Percentiles rank a stretch among this genome's conserved stretches.
Evolutionary conservation across 2,113 vertebrate species (phyloP).

Genomic region (Planiliza haematocheilus): DNA sequence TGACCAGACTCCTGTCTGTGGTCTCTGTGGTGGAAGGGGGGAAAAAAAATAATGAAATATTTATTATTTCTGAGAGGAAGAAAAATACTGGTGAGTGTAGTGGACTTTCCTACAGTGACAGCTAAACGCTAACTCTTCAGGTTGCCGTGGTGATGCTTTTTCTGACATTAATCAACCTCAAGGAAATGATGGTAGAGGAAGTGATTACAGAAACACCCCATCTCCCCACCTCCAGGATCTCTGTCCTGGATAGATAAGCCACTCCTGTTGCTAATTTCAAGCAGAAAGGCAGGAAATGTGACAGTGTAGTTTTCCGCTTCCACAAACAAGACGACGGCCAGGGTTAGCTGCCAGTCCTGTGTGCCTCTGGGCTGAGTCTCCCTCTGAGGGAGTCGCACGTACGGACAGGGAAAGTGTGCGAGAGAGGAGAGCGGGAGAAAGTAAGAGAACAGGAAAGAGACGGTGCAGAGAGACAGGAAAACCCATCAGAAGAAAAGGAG

Average conservation of each 20-base stretch:
- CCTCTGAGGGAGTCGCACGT: constrained; percentile 50
- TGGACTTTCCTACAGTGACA: constrained; percentile 38
- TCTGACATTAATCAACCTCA: constrained; percentile 76
- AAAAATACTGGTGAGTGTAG: constrained; percentile 29
- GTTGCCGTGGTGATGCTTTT: constrained; percentile 63
- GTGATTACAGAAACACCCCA: constrained; percentile 82
- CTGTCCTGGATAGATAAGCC: constrained; percentile 94
- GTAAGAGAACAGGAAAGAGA: constrained; percentile 64
- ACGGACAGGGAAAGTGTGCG: constrained; percentile 57
- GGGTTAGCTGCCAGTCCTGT: constrained; percentile 70
- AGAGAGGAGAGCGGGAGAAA: constrained; percentile 59
- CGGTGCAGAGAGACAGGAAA: constrained; percentile 67
- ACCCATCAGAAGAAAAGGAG: constrained; percentile 60
- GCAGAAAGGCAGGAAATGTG: constrained; percentile 95
- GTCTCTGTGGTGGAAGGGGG: constrained; percentile 30
- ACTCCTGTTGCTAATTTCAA: constrained; percentile 91
- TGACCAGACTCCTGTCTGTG: constrained; percentile 9
- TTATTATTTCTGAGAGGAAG: constrained; percentile 42
- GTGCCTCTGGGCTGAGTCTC: constrained; percentile 67
- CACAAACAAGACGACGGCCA: constrained; percentile 85
- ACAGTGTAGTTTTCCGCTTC: constrained; percentile 93
- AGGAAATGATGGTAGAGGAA: constrained; percentile 94
- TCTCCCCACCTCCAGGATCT: constrained; percentile 86
- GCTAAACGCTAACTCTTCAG: constrained; percentile 4
- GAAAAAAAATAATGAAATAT: constrained; percentile 41